Base-by-base conservation (phyloP, 2,888 invertebrate species). In the Tyria jacobaeae region DNA sequence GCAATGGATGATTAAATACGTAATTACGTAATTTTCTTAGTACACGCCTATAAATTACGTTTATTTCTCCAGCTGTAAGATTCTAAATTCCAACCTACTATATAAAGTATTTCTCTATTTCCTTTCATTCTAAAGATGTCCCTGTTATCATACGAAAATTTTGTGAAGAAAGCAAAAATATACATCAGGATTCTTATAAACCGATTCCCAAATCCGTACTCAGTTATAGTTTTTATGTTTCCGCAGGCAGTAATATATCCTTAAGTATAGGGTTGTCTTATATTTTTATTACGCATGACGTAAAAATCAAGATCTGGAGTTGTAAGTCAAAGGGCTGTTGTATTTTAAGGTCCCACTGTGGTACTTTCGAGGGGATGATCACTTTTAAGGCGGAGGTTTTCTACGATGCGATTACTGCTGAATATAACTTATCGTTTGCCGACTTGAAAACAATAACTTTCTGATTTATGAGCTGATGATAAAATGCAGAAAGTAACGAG, bases 281-380 rank as follows among this genome's bases (percentile, higher is more conserved):
- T 91, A 90, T 89, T 91, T 91, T 91, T 91, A 91, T 89, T 90
- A 86, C 89, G 72, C 74, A 77, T 75, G 77, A 82, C 83, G 82
- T 87, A 85, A 89, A 88, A 88, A 88, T 90, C 88, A 87, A 82
- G 82, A 87, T 84, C 82, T 81, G 81, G 80, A 80, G 80, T 76
- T 73, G 75, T 73, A 76, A 82, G 75, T 80, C 81, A 73, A 53
- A 62, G 68, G 57, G 62, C 79, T 77, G 80, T 78, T 79, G 79
- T 83, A 71, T 67, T 85, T 80, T 82, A 84, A 81, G 77, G 78
- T 72, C 82, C 82, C 84, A 47, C 53, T 57, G 83, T 61, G 81
- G 75, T 77, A 63, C 70, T 83, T 75, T 61, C 56, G 64, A 78
- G 63, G 75, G 69, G 75, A 62, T 76, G 75, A 83, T 75, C 60